Conservation (phyloP, 2,113 vertebrate genomes). For the Synodontis membranacea region DNA sequence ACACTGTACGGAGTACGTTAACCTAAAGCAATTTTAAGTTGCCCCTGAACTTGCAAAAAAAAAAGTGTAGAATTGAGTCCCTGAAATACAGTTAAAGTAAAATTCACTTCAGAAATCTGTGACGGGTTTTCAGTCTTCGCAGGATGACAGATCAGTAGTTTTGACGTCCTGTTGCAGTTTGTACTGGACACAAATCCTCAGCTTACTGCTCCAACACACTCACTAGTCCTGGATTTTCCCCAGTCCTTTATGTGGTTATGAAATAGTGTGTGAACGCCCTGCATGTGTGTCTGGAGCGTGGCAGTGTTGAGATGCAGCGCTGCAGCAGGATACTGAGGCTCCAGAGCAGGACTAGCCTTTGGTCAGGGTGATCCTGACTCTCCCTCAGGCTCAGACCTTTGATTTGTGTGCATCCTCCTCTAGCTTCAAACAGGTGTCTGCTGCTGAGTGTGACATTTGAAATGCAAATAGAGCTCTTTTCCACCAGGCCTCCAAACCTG, state of each 20-base stretch:
- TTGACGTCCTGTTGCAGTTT: neutral
- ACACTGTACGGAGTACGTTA: neutral
- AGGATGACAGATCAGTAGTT: neutral
- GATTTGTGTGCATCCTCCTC: conserved; percentile 57
- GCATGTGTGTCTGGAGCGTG: neutral
- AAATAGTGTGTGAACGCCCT: neutral
- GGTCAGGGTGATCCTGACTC: conserved; percentile 48
- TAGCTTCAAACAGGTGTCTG: conserved; percentile 62
- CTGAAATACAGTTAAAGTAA: neutral
- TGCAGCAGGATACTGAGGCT: conserved; percentile 48
- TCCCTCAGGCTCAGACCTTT: conserved; percentile 65
- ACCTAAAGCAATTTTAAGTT: neutral
- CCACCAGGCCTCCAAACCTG: conserved; percentile 63
- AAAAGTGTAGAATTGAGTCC: neutral
- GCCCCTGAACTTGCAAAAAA: neutral
- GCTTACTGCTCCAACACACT: neutral
- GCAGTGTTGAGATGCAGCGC: conserved; percentile 35
- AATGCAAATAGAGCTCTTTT: conserved; percentile 68
- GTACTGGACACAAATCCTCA: neutral
- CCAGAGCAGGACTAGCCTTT: conserved; percentile 37
- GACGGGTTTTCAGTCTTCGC: neutral
- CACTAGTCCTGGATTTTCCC: neutral
- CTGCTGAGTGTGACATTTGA: conserved; percentile 62
- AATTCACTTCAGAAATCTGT: neutral
- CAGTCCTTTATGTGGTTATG: conserved; percentile 17